These are phyloP conservation scores for Parazoanthus darwini DNA, from an alignment of 92 coral and sea anemone species.

Conservation along the genomic window DNA sequence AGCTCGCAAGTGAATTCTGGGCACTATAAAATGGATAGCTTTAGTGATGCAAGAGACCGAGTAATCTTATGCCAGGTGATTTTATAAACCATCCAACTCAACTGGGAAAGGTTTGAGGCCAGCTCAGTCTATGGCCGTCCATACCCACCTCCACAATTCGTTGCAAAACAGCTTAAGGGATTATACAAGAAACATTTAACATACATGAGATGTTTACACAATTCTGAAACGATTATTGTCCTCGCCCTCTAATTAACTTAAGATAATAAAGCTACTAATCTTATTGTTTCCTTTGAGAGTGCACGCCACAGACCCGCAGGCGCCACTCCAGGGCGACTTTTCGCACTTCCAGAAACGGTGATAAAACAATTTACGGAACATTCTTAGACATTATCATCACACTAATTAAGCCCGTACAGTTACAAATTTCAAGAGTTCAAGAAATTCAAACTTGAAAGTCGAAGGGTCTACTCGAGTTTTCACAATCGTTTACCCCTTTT, in stretches of 20 bases:
- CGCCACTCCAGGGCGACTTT: slow-evolving; percentile 61
- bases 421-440: background rate
- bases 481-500: background rate
- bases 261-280: slow-evolving; percentile 59
- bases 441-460: background rate
- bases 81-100: too few species aligned
- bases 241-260: slow-evolving; percentile 49
- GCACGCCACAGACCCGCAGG: slow-evolving; percentile 67
- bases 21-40: too few species aligned
- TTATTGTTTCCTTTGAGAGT: slow-evolving; percentile 63
- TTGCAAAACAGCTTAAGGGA: slow-evolving; percentile 59
- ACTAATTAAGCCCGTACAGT: slow-evolving; percentile 9
- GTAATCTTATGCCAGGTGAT: too few species aligned
- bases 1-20: too few species aligned
- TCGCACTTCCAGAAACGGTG: slow-evolving; percentile 63
- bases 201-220: slow-evolving; percentile 30
- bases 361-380: slow-evolving; percentile 38
- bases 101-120: too few species aligned
- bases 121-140: background rate
- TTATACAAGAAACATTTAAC: slow-evolving; percentile 41
- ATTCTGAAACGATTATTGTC: slow-evolving; percentile 26
- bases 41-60: too few species aligned
- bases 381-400: background rate
- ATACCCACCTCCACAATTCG: background rate
- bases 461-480: background rate